These are phyloP conservation scores for Thermophis baileyi DNA, from an alignment of 2,113 vertebrate genomes.

Conservation along the genomic window DNA sequence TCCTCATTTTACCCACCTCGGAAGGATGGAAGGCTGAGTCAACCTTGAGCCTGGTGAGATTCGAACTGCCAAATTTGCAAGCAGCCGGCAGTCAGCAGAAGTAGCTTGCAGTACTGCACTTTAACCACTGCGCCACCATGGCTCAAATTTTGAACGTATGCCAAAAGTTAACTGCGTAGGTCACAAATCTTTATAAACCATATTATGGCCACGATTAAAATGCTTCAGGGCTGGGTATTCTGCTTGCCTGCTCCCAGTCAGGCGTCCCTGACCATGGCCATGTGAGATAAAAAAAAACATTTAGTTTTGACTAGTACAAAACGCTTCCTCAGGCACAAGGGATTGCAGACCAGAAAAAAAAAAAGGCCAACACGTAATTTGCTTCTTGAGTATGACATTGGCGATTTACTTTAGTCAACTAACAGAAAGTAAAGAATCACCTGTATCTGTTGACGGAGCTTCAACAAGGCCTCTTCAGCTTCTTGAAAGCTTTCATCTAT, in stretches of 20 bases:
- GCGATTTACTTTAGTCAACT: not conserved
- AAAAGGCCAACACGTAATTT: not conserved
- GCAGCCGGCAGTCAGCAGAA: too few relatives aligned
- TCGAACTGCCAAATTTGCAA: too few relatives aligned
- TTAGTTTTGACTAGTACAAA: not conserved
- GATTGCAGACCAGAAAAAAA: not conserved
- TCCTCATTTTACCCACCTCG: too few relatives aligned
- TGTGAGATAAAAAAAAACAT: not conserved
- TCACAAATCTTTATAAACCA: not conserved
- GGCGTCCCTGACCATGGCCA: not conserved
- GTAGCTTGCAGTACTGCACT: too few relatives aligned
- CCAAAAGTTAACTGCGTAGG: not conserved
- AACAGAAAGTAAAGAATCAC: conserved; percentile 89
- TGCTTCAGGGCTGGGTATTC: not conserved
- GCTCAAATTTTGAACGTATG: not conserved
- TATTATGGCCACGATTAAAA: fast-evolving
- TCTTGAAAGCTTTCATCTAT: conserved; percentile 86
- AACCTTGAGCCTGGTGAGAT: too few relatives aligned
- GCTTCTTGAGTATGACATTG: not conserved
- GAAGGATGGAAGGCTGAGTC: too few relatives aligned
- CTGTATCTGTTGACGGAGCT: conserved; percentile 90
- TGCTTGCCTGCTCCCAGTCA: not conserved
- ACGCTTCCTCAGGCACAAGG: not conserved
- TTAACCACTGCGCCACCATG: too few relatives aligned
- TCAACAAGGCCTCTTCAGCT: conserved; percentile 86